A percentile compares a stretch with the other conserved stretches of the same genome.
These are phyloP conservation scores for Trichechus manatus DNA, from an alignment of 2,113 vertebrate species.

Conservation along the genomic window DNA sequence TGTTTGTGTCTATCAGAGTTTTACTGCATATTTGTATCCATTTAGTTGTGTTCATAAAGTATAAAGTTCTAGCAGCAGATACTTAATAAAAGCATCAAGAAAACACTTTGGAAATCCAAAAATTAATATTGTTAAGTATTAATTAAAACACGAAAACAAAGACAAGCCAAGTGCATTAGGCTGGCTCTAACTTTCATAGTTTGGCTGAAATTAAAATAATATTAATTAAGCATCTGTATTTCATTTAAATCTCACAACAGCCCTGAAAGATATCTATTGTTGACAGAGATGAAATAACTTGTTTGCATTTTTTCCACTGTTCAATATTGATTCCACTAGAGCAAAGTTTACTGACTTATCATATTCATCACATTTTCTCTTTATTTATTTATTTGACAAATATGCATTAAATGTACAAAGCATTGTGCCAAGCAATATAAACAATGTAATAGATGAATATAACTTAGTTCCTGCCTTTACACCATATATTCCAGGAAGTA, in stretches of 20 bases:
- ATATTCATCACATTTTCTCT: neutral
- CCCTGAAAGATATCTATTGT: neutral
- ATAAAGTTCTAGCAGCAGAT: neutral
- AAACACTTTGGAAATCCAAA: slow-evolving; percentile 12
- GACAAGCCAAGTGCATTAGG: neutral
- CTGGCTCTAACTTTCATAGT: neutral
- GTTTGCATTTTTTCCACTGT: neutral
- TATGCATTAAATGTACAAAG: neutral
- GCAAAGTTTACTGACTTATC: neutral
- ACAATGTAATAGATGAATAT: neutral
- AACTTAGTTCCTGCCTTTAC: neutral
- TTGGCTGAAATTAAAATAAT: slow-evolving; percentile 25
- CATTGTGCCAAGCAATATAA: neutral
- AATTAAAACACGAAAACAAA: slow-evolving; percentile 25
- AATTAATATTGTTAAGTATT: neutral
- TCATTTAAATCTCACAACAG: neutral
- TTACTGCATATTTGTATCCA: neutral
- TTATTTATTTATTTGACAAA: slow-evolving; percentile 41
- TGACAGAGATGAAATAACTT: slow-evolving; percentile 30
- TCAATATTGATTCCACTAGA: neutral
- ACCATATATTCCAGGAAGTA: neutral
- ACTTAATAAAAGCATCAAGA: slow-evolving; percentile 5
- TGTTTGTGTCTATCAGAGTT: neutral
- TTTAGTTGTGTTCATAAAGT: neutral
- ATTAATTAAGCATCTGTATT: neutral